Percentiles rank a stretch among this genome's conserved stretches.
phyloP scores from a whole-genome alignment of 2,888 invertebrate species.

The Andrena flavipes region DNA sequence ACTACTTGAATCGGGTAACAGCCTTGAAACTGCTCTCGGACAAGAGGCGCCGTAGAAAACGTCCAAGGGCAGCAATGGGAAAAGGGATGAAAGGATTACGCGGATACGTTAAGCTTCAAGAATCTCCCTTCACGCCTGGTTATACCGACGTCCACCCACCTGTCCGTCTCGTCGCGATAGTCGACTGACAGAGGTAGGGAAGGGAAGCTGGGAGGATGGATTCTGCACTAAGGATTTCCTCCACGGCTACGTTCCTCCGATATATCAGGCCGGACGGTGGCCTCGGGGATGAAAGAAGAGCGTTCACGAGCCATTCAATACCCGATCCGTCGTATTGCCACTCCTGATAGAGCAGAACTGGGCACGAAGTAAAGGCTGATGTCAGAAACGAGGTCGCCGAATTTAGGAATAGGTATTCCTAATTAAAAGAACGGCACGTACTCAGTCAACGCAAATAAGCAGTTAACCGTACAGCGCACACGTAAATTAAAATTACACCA shows the following conservation, averaged over 20 bases:
- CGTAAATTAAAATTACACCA: too few relatives aligned
- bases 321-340: constrained; percentile 53
- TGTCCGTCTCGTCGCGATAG: constrained; percentile 74
- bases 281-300: constrained; percentile 53
- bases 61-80: constrained; percentile 76
- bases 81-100: constrained; percentile 82
- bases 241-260: constrained; percentile 60
- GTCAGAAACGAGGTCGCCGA: background rate
- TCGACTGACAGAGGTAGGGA: constrained; percentile 66
- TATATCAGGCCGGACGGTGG: constrained; percentile 59
- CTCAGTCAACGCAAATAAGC: too few relatives aligned
- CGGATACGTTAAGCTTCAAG: constrained; percentile 81
- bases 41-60: constrained; percentile 65
- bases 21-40: constrained; percentile 35
- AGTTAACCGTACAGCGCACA: too few relatives aligned
- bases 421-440: too few relatives aligned
- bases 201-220: constrained; percentile 61
- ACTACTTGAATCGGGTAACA: constrained; percentile 44
- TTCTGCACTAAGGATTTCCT: constrained; percentile 67
- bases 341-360: constrained; percentile 42
- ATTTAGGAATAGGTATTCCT: too few relatives aligned
- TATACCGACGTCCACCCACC: constrained; percentile 76
- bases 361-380: constrained; percentile 15
- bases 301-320: constrained; percentile 50
- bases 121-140: constrained; percentile 76